Percentiles rank a stretch among this genome's conserved stretches.
phyloP scores from a whole-genome alignment of 2,113 vertebrate genomes.

The Shinisaurus crocodilurus region DNA sequence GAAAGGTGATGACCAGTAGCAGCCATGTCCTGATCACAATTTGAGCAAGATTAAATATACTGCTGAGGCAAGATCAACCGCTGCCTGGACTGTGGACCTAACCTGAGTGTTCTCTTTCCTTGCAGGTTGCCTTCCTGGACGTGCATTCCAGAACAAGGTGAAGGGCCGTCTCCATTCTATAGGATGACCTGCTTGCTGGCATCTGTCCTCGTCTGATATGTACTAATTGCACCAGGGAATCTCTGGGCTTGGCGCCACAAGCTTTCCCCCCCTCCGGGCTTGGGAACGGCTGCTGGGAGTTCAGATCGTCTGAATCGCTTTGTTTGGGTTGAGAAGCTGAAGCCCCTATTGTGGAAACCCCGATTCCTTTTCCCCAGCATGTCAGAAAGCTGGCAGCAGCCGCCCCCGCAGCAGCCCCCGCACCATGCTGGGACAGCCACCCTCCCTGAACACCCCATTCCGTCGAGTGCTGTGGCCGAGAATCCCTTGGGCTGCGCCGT shows the following conservation, averaged over 20 bases:
- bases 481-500: slow-evolving; percentile 92
- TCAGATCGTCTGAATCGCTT: slow-evolving; percentile 33
- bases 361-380: slow-evolving; percentile 76
- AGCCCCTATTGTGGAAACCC: slow-evolving; percentile 73
- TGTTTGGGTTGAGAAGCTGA: slow-evolving; percentile 69
- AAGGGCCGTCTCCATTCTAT: slow-evolving; percentile 25
- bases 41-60: accelerated
- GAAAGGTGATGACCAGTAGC: neutral
- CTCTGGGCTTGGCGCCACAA: slow-evolving; percentile 25
- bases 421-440: slow-evolving; percentile 86
- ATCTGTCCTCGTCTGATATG: slow-evolving; percentile 20
- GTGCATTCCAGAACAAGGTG: accelerated
- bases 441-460: slow-evolving; percentile 89
- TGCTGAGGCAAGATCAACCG: neutral
- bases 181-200: slow-evolving; percentile 40
- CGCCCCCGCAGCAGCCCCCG: slow-evolving; percentile 69
- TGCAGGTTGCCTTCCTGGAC: slow-evolving; percentile 57
- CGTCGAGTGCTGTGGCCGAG: slow-evolving; percentile 81
- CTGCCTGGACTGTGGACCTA: accelerated
- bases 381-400: slow-evolving; percentile 85
- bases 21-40: neutral
- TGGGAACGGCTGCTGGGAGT: neutral
- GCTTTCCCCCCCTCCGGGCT: neutral
- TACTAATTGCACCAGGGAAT: neutral
- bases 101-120: slow-evolving; percentile 55